Evolutionary conservation across 2,797 vertebrate species (phyloP).

Genomic region (Pristis pectinata): DNA sequence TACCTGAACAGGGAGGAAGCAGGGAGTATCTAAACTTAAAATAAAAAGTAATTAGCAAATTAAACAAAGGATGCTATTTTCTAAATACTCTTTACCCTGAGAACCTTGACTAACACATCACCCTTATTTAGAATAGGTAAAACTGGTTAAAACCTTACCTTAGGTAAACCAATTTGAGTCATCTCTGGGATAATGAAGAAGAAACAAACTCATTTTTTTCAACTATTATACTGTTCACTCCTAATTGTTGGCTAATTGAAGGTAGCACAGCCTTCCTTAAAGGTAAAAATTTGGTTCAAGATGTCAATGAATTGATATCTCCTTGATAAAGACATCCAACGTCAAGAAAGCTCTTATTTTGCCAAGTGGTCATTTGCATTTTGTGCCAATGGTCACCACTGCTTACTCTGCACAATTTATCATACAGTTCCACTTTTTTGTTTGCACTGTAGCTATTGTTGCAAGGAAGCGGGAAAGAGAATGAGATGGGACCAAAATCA

Average conservation of each 20-base stretch:
- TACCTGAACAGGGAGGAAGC: background rate
- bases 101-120: too few species aligned
- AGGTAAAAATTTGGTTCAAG: background rate
- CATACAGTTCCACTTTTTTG: too few species aligned
- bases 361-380: too few species aligned
- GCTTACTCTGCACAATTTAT: too few species aligned
- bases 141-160: background rate
- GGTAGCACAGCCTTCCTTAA: background rate
- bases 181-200: background rate
- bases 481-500: too few species aligned
- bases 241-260: background rate
- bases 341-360: too few species aligned
- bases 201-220: background rate
- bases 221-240: background rate
- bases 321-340: background rate
- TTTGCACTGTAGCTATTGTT: too few species aligned
- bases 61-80: background rate
- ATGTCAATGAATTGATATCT: background rate
- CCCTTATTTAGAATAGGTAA: background rate
- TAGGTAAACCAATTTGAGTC: background rate
- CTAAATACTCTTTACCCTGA: background rate
- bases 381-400: too few species aligned
- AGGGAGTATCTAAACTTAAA: background rate
- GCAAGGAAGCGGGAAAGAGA: too few species aligned
- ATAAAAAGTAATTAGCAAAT: background rate